phyloP scores from a whole-genome alignment of 2,113 vertebrate genomes.

The Thamnophis sirtalis region DNA sequence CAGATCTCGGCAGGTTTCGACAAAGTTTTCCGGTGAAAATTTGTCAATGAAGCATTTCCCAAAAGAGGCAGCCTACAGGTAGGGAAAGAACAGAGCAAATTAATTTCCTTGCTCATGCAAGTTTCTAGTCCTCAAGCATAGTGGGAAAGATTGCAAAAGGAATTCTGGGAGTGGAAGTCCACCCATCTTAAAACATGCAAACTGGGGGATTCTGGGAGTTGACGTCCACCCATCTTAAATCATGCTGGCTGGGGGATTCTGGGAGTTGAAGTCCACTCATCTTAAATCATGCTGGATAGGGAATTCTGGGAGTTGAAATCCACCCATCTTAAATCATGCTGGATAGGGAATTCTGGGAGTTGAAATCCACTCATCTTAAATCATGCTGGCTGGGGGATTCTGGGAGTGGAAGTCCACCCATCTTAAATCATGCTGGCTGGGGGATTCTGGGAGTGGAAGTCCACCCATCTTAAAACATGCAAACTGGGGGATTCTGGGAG shows the following conservation, averaged over 20 bases:
- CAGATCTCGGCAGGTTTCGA: constrained; percentile 79
- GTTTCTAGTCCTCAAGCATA: background rate
- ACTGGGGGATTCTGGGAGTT: background rate
- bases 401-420: background rate
- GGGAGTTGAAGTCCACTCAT: background rate
- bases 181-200: background rate
- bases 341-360: background rate
- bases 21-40: constrained; percentile 77
- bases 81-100: background rate
- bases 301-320: background rate
- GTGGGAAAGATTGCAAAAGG: background rate
- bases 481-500: background rate
- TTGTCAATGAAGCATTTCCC: constrained; percentile 85
- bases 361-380: background rate
- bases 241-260: no score
- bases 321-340: background rate
- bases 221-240: background rate
- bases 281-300: background rate
- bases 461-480: background rate
- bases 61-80: constrained; percentile 78
- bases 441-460: no score
- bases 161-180: background rate
- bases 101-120: background rate
- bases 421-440: no score
- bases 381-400: background rate